Evolutionary conservation across 2,888 invertebrate species (phyloP).

Genomic region (Stenodera caucasica): DNA sequence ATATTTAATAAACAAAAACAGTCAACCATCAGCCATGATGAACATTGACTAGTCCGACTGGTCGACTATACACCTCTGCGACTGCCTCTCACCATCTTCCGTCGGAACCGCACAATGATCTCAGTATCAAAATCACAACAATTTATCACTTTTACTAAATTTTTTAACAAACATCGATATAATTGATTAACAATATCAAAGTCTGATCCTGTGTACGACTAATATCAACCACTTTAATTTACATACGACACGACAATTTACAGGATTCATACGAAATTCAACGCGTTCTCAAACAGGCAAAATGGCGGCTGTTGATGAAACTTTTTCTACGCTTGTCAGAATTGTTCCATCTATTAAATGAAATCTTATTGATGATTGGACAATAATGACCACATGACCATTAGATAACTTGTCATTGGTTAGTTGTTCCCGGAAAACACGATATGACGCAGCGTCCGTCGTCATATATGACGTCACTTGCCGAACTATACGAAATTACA

Average conservation of each 20-base stretch:
- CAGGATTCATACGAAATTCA: constrained; percentile 74
- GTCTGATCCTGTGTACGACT: constrained; percentile 51
- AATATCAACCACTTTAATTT: constrained; percentile 53
- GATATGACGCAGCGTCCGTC: constrained; percentile 54
- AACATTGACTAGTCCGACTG: constrained; percentile 71
- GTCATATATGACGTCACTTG: constrained; percentile 52
- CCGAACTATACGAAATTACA: constrained; percentile 8
- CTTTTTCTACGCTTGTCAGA: constrained; percentile 95
- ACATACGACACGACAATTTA: constrained; percentile 64
- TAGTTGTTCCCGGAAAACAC: constrained; percentile 51
- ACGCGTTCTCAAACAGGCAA: constrained; percentile 81
- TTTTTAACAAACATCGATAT: constrained; percentile 54
- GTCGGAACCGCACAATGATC: constrained; percentile 73
- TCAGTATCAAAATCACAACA: constrained; percentile 64
- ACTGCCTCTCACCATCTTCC: constrained; percentile 75
- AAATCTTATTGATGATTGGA: constrained; percentile 55
- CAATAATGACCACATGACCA: constrained; percentile 57
- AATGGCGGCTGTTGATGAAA: constrained; percentile 96
- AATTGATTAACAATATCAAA: constrained; percentile 49
- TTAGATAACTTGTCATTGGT: constrained; percentile 52
- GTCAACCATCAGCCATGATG: constrained; percentile 82
- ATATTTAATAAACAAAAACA: constrained; percentile 65
- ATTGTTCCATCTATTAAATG: constrained; percentile 63
- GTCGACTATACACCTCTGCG: constrained; percentile 58
- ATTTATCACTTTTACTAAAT: constrained; percentile 62